A percentile compares a stretch with the other conserved stretches of the same genome.
These are phyloP conservation scores for Eucidaris tribuloides DNA, from an alignment of 35 echinoderm and acorn worm genomes.

Conservation along the genomic window DNA sequence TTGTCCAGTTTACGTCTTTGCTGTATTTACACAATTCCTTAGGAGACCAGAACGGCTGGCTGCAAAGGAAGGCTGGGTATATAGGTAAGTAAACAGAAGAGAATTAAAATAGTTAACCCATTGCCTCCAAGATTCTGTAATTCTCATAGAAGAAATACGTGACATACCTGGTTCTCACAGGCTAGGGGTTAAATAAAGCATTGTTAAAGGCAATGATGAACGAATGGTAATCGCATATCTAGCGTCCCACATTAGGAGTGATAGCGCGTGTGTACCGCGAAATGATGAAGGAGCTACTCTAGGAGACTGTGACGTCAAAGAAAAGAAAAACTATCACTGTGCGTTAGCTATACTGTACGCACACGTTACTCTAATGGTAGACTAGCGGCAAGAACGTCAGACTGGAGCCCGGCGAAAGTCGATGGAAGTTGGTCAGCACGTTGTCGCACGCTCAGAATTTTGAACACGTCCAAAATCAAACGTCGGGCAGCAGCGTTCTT, in stretches of 20 bases:
- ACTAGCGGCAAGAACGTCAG: too few species aligned
- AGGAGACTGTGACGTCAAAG: too few species aligned
- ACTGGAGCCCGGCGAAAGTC: too few species aligned
- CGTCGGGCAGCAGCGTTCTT: too few species aligned
- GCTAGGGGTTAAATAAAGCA: not conserved
- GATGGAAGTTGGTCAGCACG: too few species aligned
- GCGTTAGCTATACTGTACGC: too few species aligned
- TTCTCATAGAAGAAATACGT: not conserved
- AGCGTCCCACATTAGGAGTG: not conserved
- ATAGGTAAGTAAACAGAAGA: constrained; percentile 2
- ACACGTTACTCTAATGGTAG: too few species aligned
- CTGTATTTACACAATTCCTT: not conserved
- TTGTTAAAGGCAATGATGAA: not conserved
- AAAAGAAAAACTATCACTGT: too few species aligned
- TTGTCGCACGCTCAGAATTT: too few species aligned
- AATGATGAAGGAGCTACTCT: too few species aligned
- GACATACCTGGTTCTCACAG: not conserved
- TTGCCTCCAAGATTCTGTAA: not conserved
- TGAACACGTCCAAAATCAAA: too few species aligned
- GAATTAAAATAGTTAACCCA: not conserved
- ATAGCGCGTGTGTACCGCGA: too few species aligned
- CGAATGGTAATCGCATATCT: not conserved
- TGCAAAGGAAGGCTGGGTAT: not conserved
- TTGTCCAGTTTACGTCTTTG: not conserved
- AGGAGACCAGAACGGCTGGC: constrained; percentile 9